Evolutionary conservation across 2,888 invertebrate species (phyloP).

Genomic region (Drosophila histrio): DNA sequence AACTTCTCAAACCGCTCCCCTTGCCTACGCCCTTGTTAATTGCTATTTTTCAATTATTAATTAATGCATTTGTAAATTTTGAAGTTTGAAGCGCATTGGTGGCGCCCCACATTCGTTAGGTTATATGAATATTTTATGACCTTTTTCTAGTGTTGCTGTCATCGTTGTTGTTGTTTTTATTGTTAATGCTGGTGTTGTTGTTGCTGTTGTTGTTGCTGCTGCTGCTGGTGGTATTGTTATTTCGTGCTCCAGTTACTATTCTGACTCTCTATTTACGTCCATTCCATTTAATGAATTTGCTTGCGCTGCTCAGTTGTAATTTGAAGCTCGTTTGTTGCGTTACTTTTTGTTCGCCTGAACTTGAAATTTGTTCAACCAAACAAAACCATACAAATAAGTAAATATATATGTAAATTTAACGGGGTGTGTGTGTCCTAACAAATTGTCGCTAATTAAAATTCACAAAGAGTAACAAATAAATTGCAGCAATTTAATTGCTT

Average conservation of each 20-base stretch:
- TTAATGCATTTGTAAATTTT: slow-evolving; percentile 36
- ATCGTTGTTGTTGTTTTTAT: slow-evolving; percentile 5
- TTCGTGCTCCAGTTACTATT: slow-evolving; percentile 73
- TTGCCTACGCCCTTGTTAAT: background rate
- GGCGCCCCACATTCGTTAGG: slow-evolving; percentile 36
- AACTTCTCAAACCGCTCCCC: too few species aligned
- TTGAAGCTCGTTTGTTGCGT: slow-evolving; percentile 77
- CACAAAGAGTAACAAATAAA: slow-evolving; percentile 28
- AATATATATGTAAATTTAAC: slow-evolving; percentile 41
- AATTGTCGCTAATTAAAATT: slow-evolving; percentile 51
- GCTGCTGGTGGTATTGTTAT: slow-evolving; percentile 19
- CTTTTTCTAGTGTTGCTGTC: slow-evolving; percentile 35
- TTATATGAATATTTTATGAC: slow-evolving; percentile 65
- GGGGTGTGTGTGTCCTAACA: slow-evolving; percentile 23
- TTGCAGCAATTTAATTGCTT: slow-evolving; percentile 42
- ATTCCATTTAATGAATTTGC: slow-evolving; percentile 66
- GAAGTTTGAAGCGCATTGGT: slow-evolving; percentile 37
- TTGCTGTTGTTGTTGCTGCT: slow-evolving; percentile 14
- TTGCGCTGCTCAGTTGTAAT: slow-evolving; percentile 72
- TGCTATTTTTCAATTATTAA: slow-evolving; percentile 41
- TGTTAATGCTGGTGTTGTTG: slow-evolving; percentile 2
- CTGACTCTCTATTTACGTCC: slow-evolving; percentile 34
- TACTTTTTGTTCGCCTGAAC: slow-evolving; percentile 67
- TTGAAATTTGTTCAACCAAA: slow-evolving; percentile 63
- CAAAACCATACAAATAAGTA: slow-evolving; percentile 20